A percentile compares a stretch with the other conserved stretches of the same genome.
Evolutionary conservation across 1,140 invertebrate species (phyloP).

Genomic region (Bombus ignitus): DNA sequence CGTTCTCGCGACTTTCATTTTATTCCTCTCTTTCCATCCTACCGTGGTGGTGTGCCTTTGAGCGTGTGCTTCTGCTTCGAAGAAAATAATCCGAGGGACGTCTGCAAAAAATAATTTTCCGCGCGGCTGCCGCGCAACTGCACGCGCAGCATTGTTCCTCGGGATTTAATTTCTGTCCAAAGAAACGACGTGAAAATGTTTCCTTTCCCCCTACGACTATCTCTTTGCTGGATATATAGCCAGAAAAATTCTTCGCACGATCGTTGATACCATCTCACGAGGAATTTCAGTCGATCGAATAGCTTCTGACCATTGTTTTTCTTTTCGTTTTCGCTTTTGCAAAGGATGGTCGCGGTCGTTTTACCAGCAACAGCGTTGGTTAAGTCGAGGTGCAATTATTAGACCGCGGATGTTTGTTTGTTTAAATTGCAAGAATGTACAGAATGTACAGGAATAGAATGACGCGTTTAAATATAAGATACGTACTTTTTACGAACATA

Average conservation of each 20-base stretch:
- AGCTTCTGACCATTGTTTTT: no score
- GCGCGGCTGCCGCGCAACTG: slow-evolving; percentile 40
- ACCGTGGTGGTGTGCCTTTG: background rate
- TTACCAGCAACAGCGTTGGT: no score
- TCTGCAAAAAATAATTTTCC: slow-evolving; percentile 53
- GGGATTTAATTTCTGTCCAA: slow-evolving; percentile 47
- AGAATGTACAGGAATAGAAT: no score
- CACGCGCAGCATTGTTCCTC: slow-evolving; percentile 44
- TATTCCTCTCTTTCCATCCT: slow-evolving; percentile 15
- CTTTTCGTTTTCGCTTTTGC: no score
- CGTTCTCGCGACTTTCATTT: slow-evolving; percentile 56
- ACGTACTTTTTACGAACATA: no score
- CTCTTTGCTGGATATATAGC: no score
- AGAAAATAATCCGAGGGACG: slow-evolving; percentile 48
- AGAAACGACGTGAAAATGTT: slow-evolving; percentile 35
- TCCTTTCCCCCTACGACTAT: no score
- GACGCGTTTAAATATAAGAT: no score
- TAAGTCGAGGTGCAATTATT: no score
- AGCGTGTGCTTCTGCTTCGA: slow-evolving; percentile 33
- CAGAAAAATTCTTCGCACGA: background rate
- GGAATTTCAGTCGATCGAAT: background rate
- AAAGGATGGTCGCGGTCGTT: no score
- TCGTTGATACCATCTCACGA: background rate
- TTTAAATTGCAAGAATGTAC: no score
- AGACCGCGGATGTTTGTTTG: no score